Conservation (phyloP, 2,888 invertebrate species). For the Metellina segmentata region DNA sequence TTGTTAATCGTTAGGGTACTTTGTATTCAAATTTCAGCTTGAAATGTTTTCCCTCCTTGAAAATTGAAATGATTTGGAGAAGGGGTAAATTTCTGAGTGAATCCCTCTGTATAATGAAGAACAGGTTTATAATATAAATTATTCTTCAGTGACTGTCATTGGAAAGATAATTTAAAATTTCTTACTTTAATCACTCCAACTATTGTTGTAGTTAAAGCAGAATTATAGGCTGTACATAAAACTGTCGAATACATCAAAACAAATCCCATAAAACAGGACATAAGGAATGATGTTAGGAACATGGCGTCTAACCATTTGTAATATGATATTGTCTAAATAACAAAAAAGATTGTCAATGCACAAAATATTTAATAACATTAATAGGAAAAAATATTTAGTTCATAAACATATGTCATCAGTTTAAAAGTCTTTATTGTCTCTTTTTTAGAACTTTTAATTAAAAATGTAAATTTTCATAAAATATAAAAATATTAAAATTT, state of each 20-base stretch:
- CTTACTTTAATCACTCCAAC: slow-evolving; percentile 94
- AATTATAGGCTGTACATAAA: slow-evolving; percentile 96
- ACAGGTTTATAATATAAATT: neutral
- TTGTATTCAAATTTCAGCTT: too few species aligned
- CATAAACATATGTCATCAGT: too few species aligned
- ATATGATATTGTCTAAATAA: slow-evolving; percentile 84
- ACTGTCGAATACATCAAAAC: slow-evolving; percentile 96
- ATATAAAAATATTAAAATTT: too few species aligned
- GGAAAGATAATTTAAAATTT: slow-evolving; percentile 12
- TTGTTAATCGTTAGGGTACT: too few species aligned
- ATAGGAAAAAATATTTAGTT: neutral
- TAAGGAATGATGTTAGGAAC: slow-evolving; percentile 90
- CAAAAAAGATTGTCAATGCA: slow-evolving; percentile 44
- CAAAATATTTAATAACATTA: too few species aligned
- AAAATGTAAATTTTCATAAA: too few species aligned
- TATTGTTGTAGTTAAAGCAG: slow-evolving; percentile 98
- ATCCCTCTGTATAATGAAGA: too few species aligned
- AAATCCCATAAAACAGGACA: slow-evolving; percentile 98
- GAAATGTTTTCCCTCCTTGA: too few species aligned
- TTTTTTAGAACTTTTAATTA: too few species aligned
- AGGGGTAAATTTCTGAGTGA: too few species aligned
- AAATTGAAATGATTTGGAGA: too few species aligned
- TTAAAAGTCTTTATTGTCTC: too few species aligned
- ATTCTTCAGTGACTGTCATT: neutral
- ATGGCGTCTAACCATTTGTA: slow-evolving; percentile 88